Conservation (phyloP, 2,888 invertebrate genomes). For the Lacanobia wlatinum region DNA sequence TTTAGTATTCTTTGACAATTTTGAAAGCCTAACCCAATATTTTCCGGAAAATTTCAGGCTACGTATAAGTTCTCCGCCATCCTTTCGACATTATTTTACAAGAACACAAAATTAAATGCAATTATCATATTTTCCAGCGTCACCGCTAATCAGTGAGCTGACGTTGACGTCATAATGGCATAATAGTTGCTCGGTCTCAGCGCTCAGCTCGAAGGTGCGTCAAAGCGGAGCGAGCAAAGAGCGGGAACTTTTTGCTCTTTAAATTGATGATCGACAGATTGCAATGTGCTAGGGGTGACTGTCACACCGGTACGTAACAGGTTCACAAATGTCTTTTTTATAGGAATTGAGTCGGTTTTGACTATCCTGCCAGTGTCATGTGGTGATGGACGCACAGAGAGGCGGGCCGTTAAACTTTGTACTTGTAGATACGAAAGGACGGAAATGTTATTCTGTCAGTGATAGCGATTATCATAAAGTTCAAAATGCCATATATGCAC, state of each 20-base stretch:
- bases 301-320: slow-evolving; percentile 29
- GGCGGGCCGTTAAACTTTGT: too few species aligned
- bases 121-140: slow-evolving; percentile 46
- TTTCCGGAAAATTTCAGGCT: too few species aligned
- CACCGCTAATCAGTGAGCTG: slow-evolving; percentile 49
- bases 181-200: slow-evolving; percentile 37
- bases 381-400: too few species aligned
- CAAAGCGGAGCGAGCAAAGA: slow-evolving; percentile 54
- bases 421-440: too few species aligned
- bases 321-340: too few species aligned
- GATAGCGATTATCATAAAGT: too few species aligned
- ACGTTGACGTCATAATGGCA: slow-evolving; percentile 35
- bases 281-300: not conserved
- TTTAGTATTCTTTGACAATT: too few species aligned
- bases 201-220: slow-evolving; percentile 39
- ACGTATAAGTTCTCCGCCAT: not conserved
- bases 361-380: too few species aligned
- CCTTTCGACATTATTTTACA: not conserved
- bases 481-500: too few species aligned
- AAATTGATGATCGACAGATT: slow-evolving; percentile 56
- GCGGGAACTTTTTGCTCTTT: slow-evolving; percentile 64
- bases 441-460: too few species aligned
- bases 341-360: too few species aligned
- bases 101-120: slow-evolving; percentile 29
- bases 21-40: too few species aligned